phyloP scores from a whole-genome alignment of 2,797 vertebrate genomes.

The Chelonia mydas region DNA sequence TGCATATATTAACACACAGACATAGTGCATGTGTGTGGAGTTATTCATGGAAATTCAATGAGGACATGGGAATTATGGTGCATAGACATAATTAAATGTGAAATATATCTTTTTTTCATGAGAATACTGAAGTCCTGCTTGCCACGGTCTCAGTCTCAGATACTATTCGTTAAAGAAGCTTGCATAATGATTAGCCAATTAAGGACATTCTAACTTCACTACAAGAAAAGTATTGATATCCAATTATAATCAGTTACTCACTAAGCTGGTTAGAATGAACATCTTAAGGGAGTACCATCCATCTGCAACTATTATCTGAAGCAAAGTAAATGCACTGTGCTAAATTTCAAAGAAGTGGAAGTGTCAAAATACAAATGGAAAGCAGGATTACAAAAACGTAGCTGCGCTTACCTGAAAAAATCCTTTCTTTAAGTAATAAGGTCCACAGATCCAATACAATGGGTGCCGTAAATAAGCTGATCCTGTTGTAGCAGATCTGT shows the following conservation, averaged over 20 bases:
- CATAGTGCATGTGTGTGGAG: rapidly evolving
- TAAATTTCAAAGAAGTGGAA: neutral
- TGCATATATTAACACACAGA: neutral
- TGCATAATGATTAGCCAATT: neutral
- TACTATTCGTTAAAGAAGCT: neutral
- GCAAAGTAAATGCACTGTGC: neutral
- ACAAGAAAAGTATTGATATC: neutral
- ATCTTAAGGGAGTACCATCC: neutral
- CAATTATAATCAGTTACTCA: neutral
- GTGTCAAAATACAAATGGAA: rapidly evolving
- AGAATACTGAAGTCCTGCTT: neutral
- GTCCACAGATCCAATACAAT: neutral
- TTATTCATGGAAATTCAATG: neutral
- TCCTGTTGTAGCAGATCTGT: neutral
- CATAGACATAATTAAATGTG: neutral
- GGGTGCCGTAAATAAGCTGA: neutral
- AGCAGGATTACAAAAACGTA: rapidly evolving
- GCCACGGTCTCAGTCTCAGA: neutral
- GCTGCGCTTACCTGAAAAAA: neutral
- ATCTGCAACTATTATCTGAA: neutral
- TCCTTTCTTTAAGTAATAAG: neutral
- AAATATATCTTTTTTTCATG: rapidly evolving
- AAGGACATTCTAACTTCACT: neutral
- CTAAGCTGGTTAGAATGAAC: neutral
- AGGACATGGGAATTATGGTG: neutral